Evolutionary conservation across 2,888 invertebrate genomes (phyloP), one percentile per base, ranked within the genome.

Genomic region (Cheilosia vernalis): DNA sequence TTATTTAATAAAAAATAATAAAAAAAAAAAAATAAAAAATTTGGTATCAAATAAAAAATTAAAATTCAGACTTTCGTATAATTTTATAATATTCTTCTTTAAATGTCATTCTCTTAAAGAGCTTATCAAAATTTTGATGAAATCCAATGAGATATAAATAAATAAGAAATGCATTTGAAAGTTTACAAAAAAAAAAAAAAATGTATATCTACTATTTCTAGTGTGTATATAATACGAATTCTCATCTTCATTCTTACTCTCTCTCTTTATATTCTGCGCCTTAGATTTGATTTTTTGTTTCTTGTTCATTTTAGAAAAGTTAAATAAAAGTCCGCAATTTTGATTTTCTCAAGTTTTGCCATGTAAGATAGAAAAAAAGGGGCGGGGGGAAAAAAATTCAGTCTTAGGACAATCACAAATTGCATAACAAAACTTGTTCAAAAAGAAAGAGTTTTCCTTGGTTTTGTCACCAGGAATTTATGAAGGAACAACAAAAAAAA

Each of bases 381-480:
- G 74, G 51, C 2, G 30, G 15, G 69, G 80, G 84, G 79, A 85
- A 87, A 88, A 27, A 88, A 89, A 88, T 89, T 89, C 89, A 89
- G 89, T 89, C 89, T 89, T 89, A 81, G 88, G 88, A 89, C 89
- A 88, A 89, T 89, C 89, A 89, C 89, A 89, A 89, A 89, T 89
- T 88, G 87, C 88, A 89, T 87, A 88, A 88, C 85, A 87, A 87
- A 88, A 87, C 74, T 87, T 79, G 67, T 67, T 66, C 47, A 66
- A 55, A 76, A 76, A 61, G 33, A 37, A 85, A 74, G 55, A 19
- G 24, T 44, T 30, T 13, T 56, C 9, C n/a, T 37, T 47, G 21
- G 17, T n/a, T 60, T 70, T 55, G 15, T 60, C 67, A 63, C 66
- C 73, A 49, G 69, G 69, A 73, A 66, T 58, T 49, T 56, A 33